These are phyloP conservation scores for Meles meles DNA, from an alignment of 2,113 vertebrate genomes.

Conservation along the genomic window DNA sequence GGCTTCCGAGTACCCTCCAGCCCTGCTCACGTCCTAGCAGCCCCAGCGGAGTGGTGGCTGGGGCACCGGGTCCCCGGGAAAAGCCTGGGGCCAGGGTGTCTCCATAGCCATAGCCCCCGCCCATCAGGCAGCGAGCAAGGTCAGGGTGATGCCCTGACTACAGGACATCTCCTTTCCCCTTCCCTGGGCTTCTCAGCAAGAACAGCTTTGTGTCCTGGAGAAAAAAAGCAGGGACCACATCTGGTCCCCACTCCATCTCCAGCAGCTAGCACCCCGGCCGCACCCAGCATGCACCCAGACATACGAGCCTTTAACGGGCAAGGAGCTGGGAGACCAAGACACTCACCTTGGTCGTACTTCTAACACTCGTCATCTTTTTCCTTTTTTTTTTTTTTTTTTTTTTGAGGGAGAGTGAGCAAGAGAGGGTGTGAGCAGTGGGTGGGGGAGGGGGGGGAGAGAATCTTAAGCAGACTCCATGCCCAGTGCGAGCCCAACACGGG, in stretches of 20 bases:
- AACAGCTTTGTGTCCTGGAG: neutral
- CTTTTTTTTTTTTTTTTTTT: neutral
- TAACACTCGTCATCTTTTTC: neutral
- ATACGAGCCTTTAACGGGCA: neutral
- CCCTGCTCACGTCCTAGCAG: neutral
- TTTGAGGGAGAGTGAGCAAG: neutral
- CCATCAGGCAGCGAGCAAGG: neutral
- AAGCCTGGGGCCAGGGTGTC: neutral
- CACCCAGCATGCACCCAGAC: too few species aligned
- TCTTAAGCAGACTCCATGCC: neutral
- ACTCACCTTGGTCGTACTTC: neutral
- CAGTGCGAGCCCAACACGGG: neutral
- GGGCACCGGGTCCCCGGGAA: neutral
- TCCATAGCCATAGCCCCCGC: neutral
- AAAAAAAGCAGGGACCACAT: neutral
- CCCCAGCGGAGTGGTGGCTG: neutral
- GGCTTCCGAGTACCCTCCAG: neutral
- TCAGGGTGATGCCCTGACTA: neutral
- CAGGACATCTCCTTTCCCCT: neutral
- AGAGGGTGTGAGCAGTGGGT: neutral
- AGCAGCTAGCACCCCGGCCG: neutral
- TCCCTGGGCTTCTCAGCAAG: neutral
- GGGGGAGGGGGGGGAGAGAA: neutral
- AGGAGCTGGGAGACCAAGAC: neutral
- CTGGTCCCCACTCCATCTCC: accelerated